These are phyloP conservation scores for Eleutherodactylus coqui DNA, from an alignment of 2,797 vertebrate species.

Conservation along the genomic window DNA sequence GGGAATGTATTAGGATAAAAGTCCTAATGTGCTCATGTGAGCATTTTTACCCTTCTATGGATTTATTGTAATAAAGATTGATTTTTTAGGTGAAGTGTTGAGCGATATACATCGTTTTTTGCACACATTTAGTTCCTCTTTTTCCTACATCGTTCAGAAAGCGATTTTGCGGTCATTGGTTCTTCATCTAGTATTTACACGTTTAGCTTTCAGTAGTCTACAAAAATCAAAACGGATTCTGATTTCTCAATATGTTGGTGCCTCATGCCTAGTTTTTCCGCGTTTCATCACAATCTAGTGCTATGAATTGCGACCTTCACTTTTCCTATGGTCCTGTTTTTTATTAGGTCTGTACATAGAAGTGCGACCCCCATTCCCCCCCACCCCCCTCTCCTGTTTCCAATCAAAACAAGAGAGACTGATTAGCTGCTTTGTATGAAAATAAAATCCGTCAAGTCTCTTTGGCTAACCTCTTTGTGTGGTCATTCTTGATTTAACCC, in stretches of 20 bases:
- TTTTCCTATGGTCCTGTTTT: not conserved
- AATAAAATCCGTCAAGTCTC: conserved; percentile 56
- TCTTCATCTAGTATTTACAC: not conserved
- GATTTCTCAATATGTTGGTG: not conserved
- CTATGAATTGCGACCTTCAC: conserved; percentile 15
- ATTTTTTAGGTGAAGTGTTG: too few species aligned
- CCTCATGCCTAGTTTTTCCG: not conserved
- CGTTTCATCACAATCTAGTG: not conserved
- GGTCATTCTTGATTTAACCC: conserved; percentile 57
- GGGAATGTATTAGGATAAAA: too few species aligned
- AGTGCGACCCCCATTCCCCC: conserved; percentile 8
- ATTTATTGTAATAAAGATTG: too few species aligned
- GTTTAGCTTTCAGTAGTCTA: not conserved
- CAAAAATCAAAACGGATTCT: not conserved
- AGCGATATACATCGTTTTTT: too few species aligned
- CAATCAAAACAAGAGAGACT: conserved; percentile 53
- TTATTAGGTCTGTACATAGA: conserved; percentile 24
- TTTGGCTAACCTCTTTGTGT: conserved; percentile 41
- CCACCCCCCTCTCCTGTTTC: too few species aligned
- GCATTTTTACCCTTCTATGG: too few species aligned
- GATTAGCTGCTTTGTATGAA: conserved; percentile 49
- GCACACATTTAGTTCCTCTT: not conserved
- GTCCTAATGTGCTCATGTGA: too few species aligned
- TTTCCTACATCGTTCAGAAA: not conserved
- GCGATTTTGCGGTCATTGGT: not conserved